phyloP scores from a whole-genome alignment of 2,797 vertebrate genomes.

The Liparis tanakae region DNA sequence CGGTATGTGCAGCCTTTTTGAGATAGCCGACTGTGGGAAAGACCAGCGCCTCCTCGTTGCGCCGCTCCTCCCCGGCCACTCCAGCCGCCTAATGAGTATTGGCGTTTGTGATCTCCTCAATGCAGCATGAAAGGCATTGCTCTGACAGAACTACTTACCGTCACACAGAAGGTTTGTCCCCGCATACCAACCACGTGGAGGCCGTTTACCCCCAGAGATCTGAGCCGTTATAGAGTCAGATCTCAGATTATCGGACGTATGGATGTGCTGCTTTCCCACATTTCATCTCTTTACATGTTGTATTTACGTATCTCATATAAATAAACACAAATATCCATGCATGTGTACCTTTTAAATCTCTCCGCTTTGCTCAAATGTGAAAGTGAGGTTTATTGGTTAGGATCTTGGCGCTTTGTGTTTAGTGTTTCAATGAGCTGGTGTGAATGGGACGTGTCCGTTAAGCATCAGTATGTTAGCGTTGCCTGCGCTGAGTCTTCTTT shows the following conservation, averaged over 20 bases:
- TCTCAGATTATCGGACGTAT: no score
- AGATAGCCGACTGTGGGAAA: constrained; percentile 75
- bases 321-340: background rate
- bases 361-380: background rate
- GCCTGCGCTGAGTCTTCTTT: background rate
- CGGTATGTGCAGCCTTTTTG: constrained; percentile 73
- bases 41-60: constrained; percentile 40
- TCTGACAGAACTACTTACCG: constrained; percentile 57
- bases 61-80: constrained; percentile 17
- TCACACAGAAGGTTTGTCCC: constrained; percentile 32
- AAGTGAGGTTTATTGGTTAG: background rate
- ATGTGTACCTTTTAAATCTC: background rate
- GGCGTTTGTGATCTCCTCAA: constrained; percentile 65
- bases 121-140: constrained; percentile 60
- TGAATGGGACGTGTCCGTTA: background rate
- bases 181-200: constrained; percentile 13
- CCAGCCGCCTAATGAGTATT: constrained; percentile 66
- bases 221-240: no score
- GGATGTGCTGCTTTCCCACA: background rate
- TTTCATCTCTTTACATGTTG: background rate
- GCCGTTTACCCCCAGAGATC: constrained; percentile 3
- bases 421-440: background rate
- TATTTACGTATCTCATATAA: background rate
- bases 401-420: background rate
- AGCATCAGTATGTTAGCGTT: background rate